phyloP scores from a whole-genome alignment of 2,888 invertebrate species.

The Torymus aiolomorphi region DNA sequence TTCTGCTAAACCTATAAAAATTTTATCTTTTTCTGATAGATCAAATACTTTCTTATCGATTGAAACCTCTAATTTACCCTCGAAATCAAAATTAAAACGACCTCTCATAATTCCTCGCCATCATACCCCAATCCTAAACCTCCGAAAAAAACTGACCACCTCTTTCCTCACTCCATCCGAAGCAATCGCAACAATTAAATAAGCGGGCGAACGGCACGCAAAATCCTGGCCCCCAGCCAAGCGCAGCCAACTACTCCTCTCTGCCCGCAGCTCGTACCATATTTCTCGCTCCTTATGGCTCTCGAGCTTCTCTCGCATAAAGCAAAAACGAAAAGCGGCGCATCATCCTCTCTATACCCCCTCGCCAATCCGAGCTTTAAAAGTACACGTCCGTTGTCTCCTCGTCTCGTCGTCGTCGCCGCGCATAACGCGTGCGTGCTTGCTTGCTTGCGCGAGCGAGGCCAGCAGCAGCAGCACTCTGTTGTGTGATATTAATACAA shows the following conservation, averaged over 20 bases:
- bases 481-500: slow-evolving; percentile 76
- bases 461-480: slow-evolving; percentile 47
- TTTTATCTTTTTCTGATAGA: no score
- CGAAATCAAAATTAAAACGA: neutral
- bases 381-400: slow-evolving; percentile 45
- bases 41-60: no score
- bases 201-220: neutral
- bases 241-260: no score
- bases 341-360: slow-evolving; percentile 16
- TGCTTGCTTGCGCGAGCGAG: neutral
- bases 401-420: neutral
- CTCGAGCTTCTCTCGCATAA: slow-evolving; percentile 51
- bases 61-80: no score
- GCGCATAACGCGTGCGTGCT: no score
- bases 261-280: slow-evolving; percentile 19
- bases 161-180: neutral
- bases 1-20: no score
- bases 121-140: no score
- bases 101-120: neutral
- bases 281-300: slow-evolving; percentile 52
- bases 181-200: slow-evolving; percentile 31
- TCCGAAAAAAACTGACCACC: neutral
- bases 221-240: slow-evolving; percentile 44
- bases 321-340: slow-evolving; percentile 37
- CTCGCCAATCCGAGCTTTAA: slow-evolving; percentile 15